phyloP scores from a whole-genome alignment of 2,113 vertebrate species.

The Cebidichthys violaceus region DNA sequence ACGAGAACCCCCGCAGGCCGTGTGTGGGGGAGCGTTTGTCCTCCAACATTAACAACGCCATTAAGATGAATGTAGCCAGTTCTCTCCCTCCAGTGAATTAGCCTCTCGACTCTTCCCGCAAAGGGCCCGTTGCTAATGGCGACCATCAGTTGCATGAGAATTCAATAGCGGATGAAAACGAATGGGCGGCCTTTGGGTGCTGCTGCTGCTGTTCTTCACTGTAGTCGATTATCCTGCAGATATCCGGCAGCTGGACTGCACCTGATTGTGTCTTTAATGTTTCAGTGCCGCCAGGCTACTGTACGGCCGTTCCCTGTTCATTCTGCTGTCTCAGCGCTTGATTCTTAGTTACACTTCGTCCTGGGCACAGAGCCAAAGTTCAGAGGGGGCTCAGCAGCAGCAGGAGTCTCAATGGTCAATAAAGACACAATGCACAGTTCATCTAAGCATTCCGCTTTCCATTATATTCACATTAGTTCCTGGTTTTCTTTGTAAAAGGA shows the following conservation, averaged over 20 bases:
- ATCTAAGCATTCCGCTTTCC: conserved; percentile 2
- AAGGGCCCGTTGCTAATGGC: conserved; percentile 58
- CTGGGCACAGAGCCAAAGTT: conserved; percentile 18
- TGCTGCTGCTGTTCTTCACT: conserved; percentile 18
- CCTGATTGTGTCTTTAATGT: conserved; percentile 34
- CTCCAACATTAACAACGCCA: conserved; percentile 58
- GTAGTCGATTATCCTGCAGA: conserved; percentile 24
- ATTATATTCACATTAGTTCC: background rate
- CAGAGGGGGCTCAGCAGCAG: conserved; percentile 21
- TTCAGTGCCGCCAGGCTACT: conserved; percentile 8
- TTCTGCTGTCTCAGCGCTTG: background rate
- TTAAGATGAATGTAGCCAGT: conserved; percentile 62
- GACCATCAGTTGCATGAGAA: conserved; percentile 48
- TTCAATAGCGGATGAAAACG: conserved; percentile 53
- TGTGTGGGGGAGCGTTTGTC: conserved; percentile 54
- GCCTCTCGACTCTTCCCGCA: conserved; percentile 64
- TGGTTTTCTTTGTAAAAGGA: background rate
- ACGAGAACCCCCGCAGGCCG: conserved; percentile 41
- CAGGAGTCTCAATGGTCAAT: conserved; percentile 16
- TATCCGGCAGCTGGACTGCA: conserved; percentile 15
- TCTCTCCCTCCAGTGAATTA: conserved; percentile 59
- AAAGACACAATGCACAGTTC: conserved; percentile 1
- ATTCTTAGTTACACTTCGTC: conserved; percentile 27
- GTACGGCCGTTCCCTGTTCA: conserved; percentile 6
- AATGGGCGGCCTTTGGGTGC: conserved; percentile 28